A percentile compares a stretch with the other conserved stretches of the same genome.
Conservation (phyloP, 23 tunicate genomes). For the Trididemnum miniatum region DNA sequence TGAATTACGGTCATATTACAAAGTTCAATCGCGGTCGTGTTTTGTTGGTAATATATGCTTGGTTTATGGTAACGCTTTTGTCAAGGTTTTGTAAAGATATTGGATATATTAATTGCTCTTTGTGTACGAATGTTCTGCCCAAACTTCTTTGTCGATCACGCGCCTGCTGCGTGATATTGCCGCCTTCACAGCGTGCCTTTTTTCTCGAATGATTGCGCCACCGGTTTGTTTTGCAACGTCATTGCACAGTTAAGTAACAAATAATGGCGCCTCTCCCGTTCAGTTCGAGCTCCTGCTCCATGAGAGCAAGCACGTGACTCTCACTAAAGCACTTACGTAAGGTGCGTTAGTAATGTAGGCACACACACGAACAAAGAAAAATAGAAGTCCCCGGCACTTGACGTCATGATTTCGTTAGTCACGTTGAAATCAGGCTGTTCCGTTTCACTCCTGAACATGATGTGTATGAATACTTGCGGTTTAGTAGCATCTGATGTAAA, state of each 20-base stretch:
- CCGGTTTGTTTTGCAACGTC: slow-evolving; percentile 35
- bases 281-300: not conserved
- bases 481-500: too few species aligned
- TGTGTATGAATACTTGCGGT: too few species aligned
- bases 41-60: too few species aligned
- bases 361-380: slow-evolving; percentile 35
- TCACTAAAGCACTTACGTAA: slow-evolving; percentile 5
- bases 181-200: not conserved
- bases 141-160: slow-evolving; percentile 8
- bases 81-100: too few species aligned
- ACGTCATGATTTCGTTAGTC: not conserved
- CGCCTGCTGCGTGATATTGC: not conserved
- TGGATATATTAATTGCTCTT: too few species aligned
- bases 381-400: slow-evolving; percentile 19
- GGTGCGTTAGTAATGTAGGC: not conserved
- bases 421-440: too few species aligned
- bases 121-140: not conserved
- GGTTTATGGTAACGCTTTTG: too few species aligned
- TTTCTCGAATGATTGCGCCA: slow-evolving; percentile 14
- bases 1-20: not conserved
- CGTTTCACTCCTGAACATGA: too few species aligned
- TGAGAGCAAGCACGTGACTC: not conserved
- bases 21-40: not conserved
- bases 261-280: not conserved
- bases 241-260: not conserved